These are phyloP conservation scores for Patiria miniata DNA, from an alignment of 35 echinoderm and acorn worm genomes.

Conservation along the genomic window DNA sequence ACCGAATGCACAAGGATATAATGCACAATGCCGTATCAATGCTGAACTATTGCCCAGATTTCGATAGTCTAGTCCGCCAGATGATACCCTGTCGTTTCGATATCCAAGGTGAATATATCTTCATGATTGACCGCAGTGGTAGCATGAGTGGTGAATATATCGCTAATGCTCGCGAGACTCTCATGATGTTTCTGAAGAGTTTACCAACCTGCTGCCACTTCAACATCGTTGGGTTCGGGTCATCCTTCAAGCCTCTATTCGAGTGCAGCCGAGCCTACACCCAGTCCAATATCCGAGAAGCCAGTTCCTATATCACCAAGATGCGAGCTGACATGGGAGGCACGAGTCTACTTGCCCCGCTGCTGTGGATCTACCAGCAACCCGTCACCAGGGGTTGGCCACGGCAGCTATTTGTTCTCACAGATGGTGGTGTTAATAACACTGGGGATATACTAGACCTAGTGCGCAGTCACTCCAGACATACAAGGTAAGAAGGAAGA, in stretches of 20 bases:
- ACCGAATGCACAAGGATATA: constrained; percentile 90
- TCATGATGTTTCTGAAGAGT: constrained; percentile 96
- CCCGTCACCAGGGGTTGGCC: constrained; percentile 75
- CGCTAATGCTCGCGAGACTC: constrained; percentile 88
- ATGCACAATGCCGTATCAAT: constrained; percentile 95
- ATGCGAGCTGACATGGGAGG: constrained; percentile 93
- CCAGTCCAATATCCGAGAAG: constrained; percentile 87
- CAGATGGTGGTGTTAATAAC: constrained; percentile 84
- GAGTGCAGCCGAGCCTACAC: constrained; percentile 92
- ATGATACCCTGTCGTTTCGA: constrained; percentile 81
- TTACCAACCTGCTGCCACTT: constrained; percentile 88
- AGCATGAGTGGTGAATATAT: constrained; percentile 98
- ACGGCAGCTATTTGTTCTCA: constrained; percentile 85
- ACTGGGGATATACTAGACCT: constrained; percentile 84
- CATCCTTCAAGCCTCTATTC: constrained; percentile 89
- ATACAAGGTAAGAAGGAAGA: constrained; percentile 65
- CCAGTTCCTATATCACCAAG: constrained; percentile 75
- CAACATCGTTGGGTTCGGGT: constrained; percentile 95
- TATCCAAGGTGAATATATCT: constrained; percentile 93
- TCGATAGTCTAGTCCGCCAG: constrained; percentile 74
- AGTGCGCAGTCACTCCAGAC: constrained; percentile 58
- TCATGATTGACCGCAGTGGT: constrained; percentile 88
- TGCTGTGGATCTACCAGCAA: constrained; percentile 84
- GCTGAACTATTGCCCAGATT: constrained; percentile 96
- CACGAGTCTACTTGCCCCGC: constrained; percentile 70